phyloP scores from a whole-genome alignment of 2,113 vertebrate genomes.

The Ammodytes dubius region DNA sequence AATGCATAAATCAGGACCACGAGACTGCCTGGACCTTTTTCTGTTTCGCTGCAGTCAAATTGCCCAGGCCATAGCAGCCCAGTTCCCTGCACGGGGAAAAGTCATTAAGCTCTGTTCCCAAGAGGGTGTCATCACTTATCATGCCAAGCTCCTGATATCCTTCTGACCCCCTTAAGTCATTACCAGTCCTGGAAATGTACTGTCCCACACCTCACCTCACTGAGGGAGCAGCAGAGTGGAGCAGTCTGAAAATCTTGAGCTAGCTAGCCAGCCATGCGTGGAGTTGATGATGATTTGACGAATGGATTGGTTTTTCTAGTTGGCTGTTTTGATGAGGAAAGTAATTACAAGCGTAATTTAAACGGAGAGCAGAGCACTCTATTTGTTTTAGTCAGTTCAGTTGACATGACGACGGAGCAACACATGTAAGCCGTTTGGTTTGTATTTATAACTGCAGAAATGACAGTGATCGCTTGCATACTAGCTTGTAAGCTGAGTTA shows the following conservation, averaged over 20 bases:
- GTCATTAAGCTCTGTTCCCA: constrained; percentile 75
- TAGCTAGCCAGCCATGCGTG: constrained; percentile 42
- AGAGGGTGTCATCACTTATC: constrained; percentile 76
- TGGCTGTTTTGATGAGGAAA: constrained; percentile 52
- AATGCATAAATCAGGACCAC: neutral
- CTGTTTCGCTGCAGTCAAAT: constrained; percentile 62
- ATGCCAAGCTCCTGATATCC: constrained; percentile 72
- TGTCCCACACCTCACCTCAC: constrained; percentile 47
- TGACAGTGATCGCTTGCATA: constrained; percentile 11
- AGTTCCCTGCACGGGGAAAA: constrained; percentile 53
- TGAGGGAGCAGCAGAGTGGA: constrained; percentile 24
- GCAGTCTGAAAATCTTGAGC: constrained; percentile 50
- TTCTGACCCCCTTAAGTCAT: constrained; percentile 78
- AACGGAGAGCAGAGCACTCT: constrained; percentile 30
- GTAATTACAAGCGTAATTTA: constrained; percentile 60
- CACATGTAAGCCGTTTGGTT: constrained; percentile 13
- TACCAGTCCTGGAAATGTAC: constrained; percentile 65
- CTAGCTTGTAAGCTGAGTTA: constrained; percentile 7
- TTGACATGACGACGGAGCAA: constrained; percentile 38
- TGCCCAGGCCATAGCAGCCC: constrained; percentile 40
- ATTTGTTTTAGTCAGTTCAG: constrained; percentile 43
- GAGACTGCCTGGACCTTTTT: constrained; percentile 33
- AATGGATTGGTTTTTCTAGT: constrained; percentile 47
- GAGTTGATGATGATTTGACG: constrained; percentile 56
- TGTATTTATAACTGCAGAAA: constrained; percentile 25